Conservation (phyloP, 2,888 invertebrate species). For the Myopa testacea region DNA sequence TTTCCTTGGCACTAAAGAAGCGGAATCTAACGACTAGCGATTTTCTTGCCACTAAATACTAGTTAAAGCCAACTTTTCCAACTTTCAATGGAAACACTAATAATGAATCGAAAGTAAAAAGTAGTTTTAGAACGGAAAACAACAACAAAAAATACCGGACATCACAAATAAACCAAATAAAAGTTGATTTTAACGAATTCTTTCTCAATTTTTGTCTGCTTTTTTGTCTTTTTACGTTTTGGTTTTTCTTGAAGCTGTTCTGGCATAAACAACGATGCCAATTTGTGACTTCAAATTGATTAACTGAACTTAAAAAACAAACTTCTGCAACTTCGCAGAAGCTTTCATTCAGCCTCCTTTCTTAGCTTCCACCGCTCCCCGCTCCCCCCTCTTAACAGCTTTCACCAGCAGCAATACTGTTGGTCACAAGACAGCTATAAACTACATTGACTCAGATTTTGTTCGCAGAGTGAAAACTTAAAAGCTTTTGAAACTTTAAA, state of each 20-base stretch:
- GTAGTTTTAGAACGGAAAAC: too few relatives aligned
- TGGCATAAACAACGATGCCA: constrained; percentile 25
- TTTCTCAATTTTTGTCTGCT: not conserved
- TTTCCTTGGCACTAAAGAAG: too few relatives aligned
- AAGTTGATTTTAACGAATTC: not conserved
- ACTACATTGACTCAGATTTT: constrained; percentile 13
- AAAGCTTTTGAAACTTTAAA: constrained; percentile 36
- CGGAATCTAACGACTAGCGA: too few relatives aligned
- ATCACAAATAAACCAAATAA: not conserved
- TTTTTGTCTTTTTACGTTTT: too few relatives aligned
- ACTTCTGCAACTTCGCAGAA: constrained; percentile 49
- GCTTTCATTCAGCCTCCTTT: not conserved
- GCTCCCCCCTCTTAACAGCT: not conserved
- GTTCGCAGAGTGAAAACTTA: constrained; percentile 19
- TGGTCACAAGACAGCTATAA: not conserved
- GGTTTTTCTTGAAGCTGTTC: not conserved
- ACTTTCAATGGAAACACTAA: too few relatives aligned
- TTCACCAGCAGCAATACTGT: not conserved
- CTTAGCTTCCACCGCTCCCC: not conserved
- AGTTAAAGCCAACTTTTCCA: too few relatives aligned
- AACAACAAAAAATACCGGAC: too few relatives aligned
- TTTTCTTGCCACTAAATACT: too few relatives aligned
- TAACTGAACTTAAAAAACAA: constrained; percentile 66
- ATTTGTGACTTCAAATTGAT: constrained; percentile 59
- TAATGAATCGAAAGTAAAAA: too few relatives aligned